These are phyloP conservation scores for Zosterops japonicus DNA, from an alignment of 2,113 vertebrate genomes.

Conservation along the genomic window DNA sequence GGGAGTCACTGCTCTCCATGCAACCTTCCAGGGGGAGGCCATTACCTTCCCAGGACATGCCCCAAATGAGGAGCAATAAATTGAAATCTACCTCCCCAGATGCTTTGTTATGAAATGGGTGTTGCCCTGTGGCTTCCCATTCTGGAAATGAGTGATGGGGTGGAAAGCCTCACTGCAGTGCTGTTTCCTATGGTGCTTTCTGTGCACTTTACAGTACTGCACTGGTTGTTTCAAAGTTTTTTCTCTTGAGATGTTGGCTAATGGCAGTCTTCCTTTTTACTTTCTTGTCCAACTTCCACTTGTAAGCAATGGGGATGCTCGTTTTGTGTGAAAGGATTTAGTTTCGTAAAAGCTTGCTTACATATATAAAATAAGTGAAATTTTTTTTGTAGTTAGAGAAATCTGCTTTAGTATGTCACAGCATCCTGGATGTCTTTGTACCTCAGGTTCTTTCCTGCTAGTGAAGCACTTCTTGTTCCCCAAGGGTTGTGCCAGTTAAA, in stretches of 20 bases:
- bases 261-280: background rate
- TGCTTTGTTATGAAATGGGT: background rate
- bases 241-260: background rate
- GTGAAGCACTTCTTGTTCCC: background rate
- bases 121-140: background rate
- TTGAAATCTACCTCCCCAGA: background rate
- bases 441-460: background rate
- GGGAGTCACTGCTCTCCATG: background rate
- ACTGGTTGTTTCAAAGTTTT: background rate
- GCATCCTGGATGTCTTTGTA: background rate
- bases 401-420: background rate
- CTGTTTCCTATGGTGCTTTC: background rate
- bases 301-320: background rate
- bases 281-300: background rate
- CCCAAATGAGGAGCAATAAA: background rate
- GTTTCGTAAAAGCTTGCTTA: background rate
- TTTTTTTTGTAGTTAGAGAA: background rate
- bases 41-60: background rate
- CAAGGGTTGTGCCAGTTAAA: background rate
- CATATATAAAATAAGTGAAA: background rate
- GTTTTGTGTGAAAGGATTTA: background rate
- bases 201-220: background rate
- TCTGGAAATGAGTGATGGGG: background rate
- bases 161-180: background rate
- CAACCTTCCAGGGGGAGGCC: background rate